phyloP scores from a whole-genome alignment of 2,888 invertebrate species.

The Conistra vaccinii region DNA sequence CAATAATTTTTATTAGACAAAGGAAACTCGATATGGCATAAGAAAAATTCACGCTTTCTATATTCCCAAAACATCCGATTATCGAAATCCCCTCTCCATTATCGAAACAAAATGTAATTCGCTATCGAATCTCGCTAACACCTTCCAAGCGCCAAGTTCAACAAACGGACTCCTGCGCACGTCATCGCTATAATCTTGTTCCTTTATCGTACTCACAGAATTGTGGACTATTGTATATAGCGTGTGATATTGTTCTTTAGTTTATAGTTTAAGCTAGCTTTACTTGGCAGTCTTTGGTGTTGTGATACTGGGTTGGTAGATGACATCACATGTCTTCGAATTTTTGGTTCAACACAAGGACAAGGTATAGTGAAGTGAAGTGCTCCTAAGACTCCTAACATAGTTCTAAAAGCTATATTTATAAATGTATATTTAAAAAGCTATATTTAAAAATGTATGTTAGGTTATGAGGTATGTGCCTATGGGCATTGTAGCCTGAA shows the following conservation, averaged over 20 bases:
- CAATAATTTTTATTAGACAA: neutral
- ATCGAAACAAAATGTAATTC: constrained; percentile 18
- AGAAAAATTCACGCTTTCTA: neutral
- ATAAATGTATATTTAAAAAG: too few species aligned
- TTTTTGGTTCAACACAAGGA: too few species aligned
- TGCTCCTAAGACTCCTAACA: too few species aligned
- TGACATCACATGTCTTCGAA: too few species aligned
- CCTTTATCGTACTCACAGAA: constrained; percentile 56
- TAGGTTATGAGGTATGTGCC: too few species aligned
- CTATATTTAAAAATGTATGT: too few species aligned
- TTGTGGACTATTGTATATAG: constrained; percentile 24
- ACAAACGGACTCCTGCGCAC: constrained; percentile 60
- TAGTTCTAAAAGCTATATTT: too few species aligned
- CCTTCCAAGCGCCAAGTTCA: constrained; percentile 61
- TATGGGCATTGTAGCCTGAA: too few species aligned
- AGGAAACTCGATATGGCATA: neutral
- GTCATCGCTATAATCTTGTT: constrained; percentile 57
- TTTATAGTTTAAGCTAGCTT: neutral
- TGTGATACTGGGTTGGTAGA: too few species aligned
- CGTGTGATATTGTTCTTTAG: constrained; percentile 10
- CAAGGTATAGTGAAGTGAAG: too few species aligned
- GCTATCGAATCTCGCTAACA: constrained; percentile 37
- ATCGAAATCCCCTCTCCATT: neutral
- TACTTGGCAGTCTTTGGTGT: neutral
- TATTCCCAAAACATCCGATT: neutral